Conservation (phyloP, 2,888 invertebrate species). For the Bembecia ichneumoniformis region DNA sequence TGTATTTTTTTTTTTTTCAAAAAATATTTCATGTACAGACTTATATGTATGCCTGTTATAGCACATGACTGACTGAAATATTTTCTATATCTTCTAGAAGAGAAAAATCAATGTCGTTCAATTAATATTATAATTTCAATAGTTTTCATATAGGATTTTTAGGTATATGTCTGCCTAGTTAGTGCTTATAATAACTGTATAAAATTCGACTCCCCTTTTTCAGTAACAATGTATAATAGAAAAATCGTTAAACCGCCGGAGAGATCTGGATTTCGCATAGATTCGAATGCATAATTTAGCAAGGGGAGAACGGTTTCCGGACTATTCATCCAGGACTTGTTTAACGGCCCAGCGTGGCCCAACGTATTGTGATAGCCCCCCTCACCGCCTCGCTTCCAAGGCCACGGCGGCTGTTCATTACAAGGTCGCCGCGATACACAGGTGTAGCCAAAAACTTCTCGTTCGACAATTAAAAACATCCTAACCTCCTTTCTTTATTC, state of each 20-base stretch:
- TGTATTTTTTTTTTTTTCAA: too few species aligned
- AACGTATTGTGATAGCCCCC: constrained; percentile 13
- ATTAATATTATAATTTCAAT: too few species aligned
- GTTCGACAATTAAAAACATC: background rate
- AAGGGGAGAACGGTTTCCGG: constrained; percentile 27
- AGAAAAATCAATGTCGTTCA: too few species aligned
- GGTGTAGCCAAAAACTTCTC: constrained; percentile 3
- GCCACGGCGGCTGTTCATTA: constrained; percentile 10
- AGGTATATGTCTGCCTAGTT: too few species aligned
- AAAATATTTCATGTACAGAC: too few species aligned
- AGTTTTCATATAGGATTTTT: too few species aligned
- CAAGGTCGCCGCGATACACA: constrained; percentile 26
- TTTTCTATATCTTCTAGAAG: too few species aligned
- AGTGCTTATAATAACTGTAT: too few species aligned
- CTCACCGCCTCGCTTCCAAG: constrained; percentile 14
- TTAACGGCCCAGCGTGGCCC: constrained; percentile 26
- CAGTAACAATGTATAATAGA: background rate
- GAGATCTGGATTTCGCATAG: constrained; percentile 14
- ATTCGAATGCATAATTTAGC: constrained; percentile 10
- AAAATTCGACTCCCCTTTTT: background rate
- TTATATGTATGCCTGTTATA: too few species aligned
- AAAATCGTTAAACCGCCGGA: constrained; percentile 12
- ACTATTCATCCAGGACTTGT: constrained; percentile 25
- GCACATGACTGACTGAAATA: too few species aligned
- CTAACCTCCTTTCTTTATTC: background rate